Conservation (phyloP, 53 echinoderm and acorn worm genomes). For the Glandiceps talaboti region DNA sequence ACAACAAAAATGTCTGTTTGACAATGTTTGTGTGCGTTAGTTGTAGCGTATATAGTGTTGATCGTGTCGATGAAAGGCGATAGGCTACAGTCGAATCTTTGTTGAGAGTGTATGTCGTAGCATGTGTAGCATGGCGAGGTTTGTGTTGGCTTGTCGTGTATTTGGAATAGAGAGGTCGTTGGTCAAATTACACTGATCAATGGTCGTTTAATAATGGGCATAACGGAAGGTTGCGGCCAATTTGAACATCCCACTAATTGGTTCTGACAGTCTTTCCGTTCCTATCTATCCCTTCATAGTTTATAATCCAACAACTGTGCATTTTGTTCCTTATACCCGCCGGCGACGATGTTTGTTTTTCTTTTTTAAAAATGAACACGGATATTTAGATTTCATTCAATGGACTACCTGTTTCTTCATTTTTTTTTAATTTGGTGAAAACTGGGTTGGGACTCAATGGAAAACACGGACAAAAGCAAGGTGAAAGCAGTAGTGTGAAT, state of each 20-base stretch:
- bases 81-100: neutral
- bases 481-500: neutral
- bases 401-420: no score
- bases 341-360: neutral
- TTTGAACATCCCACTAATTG: neutral
- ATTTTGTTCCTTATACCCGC: neutral
- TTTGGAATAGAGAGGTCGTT: neutral
- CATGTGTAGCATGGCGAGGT: neutral
- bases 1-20: no score
- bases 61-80: neutral
- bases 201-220: neutral
- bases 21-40: no score
- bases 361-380: neutral
- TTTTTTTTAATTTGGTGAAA: no score
- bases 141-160: neutral
- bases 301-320: neutral
- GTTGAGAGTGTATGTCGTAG: neutral
- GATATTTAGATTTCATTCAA: no score
- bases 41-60: no score
- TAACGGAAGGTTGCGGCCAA: neutral
- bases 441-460: neutral
- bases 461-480: neutral
- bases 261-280: neutral
- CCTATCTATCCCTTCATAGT: neutral
- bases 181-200: neutral